These are phyloP conservation scores for Hafferia zeledoni DNA, from an alignment of 2,797 vertebrate species.

Conservation along the genomic window DNA sequence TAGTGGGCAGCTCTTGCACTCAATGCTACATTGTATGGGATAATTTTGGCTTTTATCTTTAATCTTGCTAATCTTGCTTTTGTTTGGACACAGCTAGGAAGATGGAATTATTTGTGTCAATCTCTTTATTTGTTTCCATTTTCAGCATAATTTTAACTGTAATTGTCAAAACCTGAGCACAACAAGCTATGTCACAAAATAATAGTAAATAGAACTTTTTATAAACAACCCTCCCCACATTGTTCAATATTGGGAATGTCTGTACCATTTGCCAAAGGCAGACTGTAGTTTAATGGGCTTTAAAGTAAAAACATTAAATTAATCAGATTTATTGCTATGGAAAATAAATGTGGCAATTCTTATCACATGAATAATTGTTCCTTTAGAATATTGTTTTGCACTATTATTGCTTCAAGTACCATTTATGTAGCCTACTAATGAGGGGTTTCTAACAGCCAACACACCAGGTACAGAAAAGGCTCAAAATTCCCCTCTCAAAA, in stretches of 20 bases:
- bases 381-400: constrained; percentile 29
- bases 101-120: not conserved
- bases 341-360: constrained; percentile 3
- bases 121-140: not conserved
- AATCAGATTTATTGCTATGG: not conserved
- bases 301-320: constrained; percentile 18
- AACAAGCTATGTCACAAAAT: not conserved
- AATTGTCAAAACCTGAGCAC: not conserved
- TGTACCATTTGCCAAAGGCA: not conserved
- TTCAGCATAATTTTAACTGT: not conserved
- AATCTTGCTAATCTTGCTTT: not conserved
- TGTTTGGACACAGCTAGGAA: not conserved
- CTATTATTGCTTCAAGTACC: not conserved
- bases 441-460: not conserved
- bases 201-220: not conserved
- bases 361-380: not conserved
- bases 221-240: not conserved
- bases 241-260: not conserved
- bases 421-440: constrained; percentile 20
- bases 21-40: not conserved
- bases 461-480: not conserved
- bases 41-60: not conserved
- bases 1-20: not conserved
- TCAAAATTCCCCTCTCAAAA: not conserved
- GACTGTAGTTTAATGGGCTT: not conserved